phyloP scores from a whole-genome alignment of 2,888 invertebrate species.

The Rhagonycha lutea region DNA sequence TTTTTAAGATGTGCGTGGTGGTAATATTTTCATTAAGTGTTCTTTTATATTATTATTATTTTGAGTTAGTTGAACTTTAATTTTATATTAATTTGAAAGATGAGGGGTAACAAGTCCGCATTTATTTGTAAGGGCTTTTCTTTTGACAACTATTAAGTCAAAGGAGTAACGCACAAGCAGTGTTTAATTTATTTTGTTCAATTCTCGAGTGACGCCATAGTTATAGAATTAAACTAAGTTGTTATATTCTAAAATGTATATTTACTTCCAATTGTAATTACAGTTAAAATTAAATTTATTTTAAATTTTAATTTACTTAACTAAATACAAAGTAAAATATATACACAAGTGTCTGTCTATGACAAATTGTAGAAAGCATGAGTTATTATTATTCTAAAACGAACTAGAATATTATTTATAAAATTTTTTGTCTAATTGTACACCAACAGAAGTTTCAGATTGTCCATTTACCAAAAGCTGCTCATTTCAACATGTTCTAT shows the following conservation, averaged over 20 bases:
- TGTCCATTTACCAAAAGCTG: slow-evolving; percentile 24
- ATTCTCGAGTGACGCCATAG: neutral
- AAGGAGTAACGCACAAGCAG: neutral
- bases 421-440: neutral
- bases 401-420: slow-evolving; percentile 21
- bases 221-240: neutral
- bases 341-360: slow-evolving; percentile 17
- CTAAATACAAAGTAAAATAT: slow-evolving; percentile 22
- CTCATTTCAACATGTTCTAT: slow-evolving; percentile 13
- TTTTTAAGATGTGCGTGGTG: neutral
- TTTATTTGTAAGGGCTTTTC: neutral
- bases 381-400: slow-evolving; percentile 12
- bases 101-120: neutral
- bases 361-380: slow-evolving; percentile 24
- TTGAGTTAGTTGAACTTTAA: neutral
- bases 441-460: slow-evolving; percentile 23
- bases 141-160: neutral
- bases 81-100: neutral
- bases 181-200: neutral
- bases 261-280: slow-evolving; percentile 28
- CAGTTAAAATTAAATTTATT: slow-evolving; percentile 24
- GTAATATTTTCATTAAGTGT: neutral
- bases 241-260: slow-evolving; percentile 22
- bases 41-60: neutral
- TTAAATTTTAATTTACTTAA: slow-evolving; percentile 21